Conservation (phyloP, 1,140 invertebrate genomes). For the Pachypeltis micranthus region DNA sequence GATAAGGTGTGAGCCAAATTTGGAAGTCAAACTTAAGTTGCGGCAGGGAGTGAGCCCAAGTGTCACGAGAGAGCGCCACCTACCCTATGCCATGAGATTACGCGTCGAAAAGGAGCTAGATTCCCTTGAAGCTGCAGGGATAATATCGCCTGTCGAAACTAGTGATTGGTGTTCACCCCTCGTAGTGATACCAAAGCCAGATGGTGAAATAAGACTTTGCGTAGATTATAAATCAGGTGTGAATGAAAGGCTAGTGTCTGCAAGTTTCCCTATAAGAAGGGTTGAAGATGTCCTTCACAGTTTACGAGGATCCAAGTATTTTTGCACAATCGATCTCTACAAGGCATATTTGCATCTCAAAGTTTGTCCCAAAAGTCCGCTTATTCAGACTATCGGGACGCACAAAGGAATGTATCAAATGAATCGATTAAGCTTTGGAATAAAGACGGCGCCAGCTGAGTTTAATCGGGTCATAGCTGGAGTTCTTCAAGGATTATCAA, state of each 20-base stretch:
- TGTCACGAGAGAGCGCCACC: slow-evolving; percentile 31
- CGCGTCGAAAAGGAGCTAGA: slow-evolving; percentile 31
- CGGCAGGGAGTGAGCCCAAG: too few species aligned
- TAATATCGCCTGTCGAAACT: slow-evolving; percentile 25
- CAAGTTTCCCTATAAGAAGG: neutral
- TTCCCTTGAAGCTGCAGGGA: slow-evolving; percentile 25
- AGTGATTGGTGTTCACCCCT: slow-evolving; percentile 37
- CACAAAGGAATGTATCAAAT: slow-evolving; percentile 31
- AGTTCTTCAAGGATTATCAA: neutral
- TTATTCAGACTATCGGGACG: slow-evolving; percentile 29
- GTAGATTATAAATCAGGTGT: slow-evolving; percentile 31
- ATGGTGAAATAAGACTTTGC: slow-evolving; percentile 33
- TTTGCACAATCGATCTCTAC: slow-evolving; percentile 1
- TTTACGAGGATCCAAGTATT: neutral
- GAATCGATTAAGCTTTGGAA: slow-evolving; percentile 36
- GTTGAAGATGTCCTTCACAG: neutral
- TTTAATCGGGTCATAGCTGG: neutral
- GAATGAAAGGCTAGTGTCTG: neutral
- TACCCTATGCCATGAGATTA: slow-evolving; percentile 34
- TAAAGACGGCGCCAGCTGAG: slow-evolving; percentile 34
- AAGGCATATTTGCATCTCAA: slow-evolving; percentile 35
- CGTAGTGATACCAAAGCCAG: slow-evolving; percentile 32
- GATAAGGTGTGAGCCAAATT: too few species aligned
- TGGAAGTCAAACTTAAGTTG: too few species aligned
- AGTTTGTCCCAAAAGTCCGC: slow-evolving; percentile 34